phyloP scores from a whole-genome alignment of 2,797 vertebrate species.

The Sebastes trivittatus region DNA sequence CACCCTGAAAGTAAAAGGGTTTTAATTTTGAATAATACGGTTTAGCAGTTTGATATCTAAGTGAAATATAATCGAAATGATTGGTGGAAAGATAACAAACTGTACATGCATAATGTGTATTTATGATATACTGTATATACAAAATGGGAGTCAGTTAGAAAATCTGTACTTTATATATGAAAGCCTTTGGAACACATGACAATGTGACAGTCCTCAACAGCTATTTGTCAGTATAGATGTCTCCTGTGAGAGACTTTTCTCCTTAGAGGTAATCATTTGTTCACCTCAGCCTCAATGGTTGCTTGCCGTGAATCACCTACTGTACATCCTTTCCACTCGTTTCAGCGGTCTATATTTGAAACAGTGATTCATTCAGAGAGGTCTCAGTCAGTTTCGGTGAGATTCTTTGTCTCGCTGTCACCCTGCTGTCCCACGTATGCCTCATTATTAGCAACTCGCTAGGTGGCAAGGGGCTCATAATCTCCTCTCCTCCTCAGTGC shows the following conservation, averaged over 20 bases:
- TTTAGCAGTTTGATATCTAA: background rate
- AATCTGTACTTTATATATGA: background rate
- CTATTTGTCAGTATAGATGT: background rate
- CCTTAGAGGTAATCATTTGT: constrained; percentile 24
- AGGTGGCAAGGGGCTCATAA: constrained; percentile 19
- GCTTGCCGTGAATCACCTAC: constrained; percentile 7
- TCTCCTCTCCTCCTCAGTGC: constrained; percentile 6
- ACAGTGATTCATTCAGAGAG: constrained; percentile 30
- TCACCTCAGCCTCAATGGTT: background rate
- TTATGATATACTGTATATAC: background rate
- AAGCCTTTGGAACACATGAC: background rate
- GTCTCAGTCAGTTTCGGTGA: background rate
- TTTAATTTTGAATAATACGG: background rate
- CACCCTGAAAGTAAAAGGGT: background rate
- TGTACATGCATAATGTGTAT: background rate
- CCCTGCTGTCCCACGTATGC: background rate
- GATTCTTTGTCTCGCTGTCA: constrained; percentile 27
- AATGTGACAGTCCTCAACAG: background rate
- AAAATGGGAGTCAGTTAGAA: background rate
- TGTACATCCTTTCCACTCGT: background rate
- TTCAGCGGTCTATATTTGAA: constrained; percentile 27
- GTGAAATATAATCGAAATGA: background rate
- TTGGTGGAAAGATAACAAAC: background rate
- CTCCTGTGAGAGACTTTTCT: constrained; percentile 5
- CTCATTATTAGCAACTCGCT: constrained; percentile 43